Base-by-base conservation (phyloP, 2,888 invertebrate species). In the Liodrosophila aerea region DNA sequence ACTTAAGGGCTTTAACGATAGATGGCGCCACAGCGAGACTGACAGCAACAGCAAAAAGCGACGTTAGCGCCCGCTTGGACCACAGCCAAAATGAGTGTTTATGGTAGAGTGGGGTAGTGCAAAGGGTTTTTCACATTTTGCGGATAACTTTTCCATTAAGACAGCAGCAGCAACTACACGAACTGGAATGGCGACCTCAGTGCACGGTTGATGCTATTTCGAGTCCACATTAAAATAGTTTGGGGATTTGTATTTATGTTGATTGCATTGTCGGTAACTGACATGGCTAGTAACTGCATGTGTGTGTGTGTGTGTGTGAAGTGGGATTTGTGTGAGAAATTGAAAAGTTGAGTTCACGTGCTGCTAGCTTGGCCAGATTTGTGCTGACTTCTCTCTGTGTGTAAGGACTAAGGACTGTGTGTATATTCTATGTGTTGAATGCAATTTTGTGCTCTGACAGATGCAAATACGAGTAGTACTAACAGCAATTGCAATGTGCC, bases 191-290 rank as follows among this genome's bases (percentile, higher is more conserved):
- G 37, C 54, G 37, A 41, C 30, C 49, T 46, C 45, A 47, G 51
- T 18, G 62, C 22, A 13, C 33, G 37, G 36, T 37, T 41, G 52
- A 39, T 53, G 54, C 41, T 50, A 44, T n/a, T 39, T 69, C 62
- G 67, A 67, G 67, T 67, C 63, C 58, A 76, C 85, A 83, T 85
- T 76, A 82, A 82, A 77, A 81, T 85, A 83, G 81, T 81, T 83
- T 84, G 62, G 77, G 85, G 85, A 85, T 85, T 83, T 85, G 73
- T 83, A 85, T 85, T 80, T 81, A 83, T 83, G 83, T 72, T 81
- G 85, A 85, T 81, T 85, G 81, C 81, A 73, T 78, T 84, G 76
- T 84, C 71, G 64, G 44, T 75, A 70, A 64, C 64, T 67, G 68
- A 54, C 70, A 53, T 58, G 53, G 34, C 37, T 51, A 43, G 34